Base-by-base conservation (phyloP, 2,113 vertebrate genomes). In the Sylvia atricapilla region DNA sequence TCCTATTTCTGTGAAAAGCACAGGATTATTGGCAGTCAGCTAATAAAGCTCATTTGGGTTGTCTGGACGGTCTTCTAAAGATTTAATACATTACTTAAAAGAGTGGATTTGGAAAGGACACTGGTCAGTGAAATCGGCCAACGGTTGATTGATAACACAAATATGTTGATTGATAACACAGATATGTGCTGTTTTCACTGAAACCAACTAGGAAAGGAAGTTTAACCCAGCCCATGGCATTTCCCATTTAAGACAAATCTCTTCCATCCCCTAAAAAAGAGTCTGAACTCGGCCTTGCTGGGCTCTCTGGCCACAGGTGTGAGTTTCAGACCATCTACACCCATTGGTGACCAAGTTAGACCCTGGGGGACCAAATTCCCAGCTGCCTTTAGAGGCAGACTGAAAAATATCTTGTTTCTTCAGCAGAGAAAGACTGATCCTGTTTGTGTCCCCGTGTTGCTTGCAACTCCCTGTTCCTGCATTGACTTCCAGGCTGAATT, bases 21-120 rank as follows among this genome's bases (percentile, higher is more conserved):
- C 0, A 1, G 44, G 28, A 68, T 60, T 93, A 87, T 62, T 90
- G 90, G 66, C 90, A 91, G 44, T 35, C 75, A 47, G 66, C 73
- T 95, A 76, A 79, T 85, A 76, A 93, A 94, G 58, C 53, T 87
- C 44, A 41, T 94, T 91, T 82, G 70, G 41, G 44, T 43, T 93
- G 81, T 91, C 90, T 79, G 92, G 78, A 56, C 15, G 44, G 30
- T 18, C 27, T 68, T 49, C 74, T 82, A 23, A 74, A 79, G 74
- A 87, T 84, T 69, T 84, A 87, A 89, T 52, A 30, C 2, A 64
- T 87, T 78, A 59, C 84, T 81, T 70, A 21, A 76, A 91, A 89
- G 49, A 84, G 39, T 28, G 37, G 41, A 60, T 75, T 72, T 83
- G 78, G 53, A 87, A 93, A 47, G 78, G 41, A 69, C 62, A 44